These are phyloP conservation scores for Sciurus niger DNA, from an alignment of 2,113 vertebrate genomes.

Conservation along the genomic window DNA sequence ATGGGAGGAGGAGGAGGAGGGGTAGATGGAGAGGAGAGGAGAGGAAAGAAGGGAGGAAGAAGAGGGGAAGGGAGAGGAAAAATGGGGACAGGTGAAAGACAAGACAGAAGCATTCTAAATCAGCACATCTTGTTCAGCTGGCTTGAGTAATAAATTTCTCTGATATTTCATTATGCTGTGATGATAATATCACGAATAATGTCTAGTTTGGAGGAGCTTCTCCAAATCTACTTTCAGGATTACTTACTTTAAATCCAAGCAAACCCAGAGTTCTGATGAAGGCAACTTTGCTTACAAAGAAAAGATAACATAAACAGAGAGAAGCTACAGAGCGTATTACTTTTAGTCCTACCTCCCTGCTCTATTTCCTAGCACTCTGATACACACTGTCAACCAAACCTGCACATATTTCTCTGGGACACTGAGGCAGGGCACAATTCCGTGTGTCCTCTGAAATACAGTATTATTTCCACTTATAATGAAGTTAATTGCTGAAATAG, in stretches of 20 bases:
- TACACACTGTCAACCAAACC: neutral
- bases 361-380: neutral
- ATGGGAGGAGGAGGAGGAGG: neutral
- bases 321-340: neutral
- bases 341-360: neutral
- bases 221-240: neutral
- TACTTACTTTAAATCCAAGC: neutral
- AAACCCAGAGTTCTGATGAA: neutral
- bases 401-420: neutral
- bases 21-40: neutral
- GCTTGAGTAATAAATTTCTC: neutral
- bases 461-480: constrained; percentile 20
- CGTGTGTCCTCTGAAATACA: neutral
- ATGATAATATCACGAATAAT: neutral
- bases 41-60: too few species aligned
- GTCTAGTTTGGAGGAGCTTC: neutral
- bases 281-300: neutral
- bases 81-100: neutral
- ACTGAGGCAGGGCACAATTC: neutral
- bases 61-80: neutral
- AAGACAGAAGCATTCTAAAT: neutral
- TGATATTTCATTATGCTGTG: neutral
- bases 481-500: constrained; percentile 67
- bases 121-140: neutral
- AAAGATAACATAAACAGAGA: neutral